Base-by-base conservation (phyloP, 2,113 vertebrate species). In the Anseranas semipalmata region DNA sequence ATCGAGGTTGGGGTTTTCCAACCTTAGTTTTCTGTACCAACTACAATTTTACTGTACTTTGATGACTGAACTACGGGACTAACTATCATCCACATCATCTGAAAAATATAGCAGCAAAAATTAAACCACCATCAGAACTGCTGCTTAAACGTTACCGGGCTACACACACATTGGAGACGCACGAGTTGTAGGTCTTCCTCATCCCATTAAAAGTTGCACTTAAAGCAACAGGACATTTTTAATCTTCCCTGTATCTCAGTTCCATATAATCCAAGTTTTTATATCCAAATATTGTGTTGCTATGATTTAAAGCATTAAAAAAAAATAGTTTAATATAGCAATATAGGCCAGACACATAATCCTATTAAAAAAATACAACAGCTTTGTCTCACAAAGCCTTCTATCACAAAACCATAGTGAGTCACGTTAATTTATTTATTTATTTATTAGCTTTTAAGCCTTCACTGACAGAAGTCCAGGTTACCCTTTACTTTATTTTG, bases 401-500 rank as follows among this genome's bases (percentile, higher is more conserved):
- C 70, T 76, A 85, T 56, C 62, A 65, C 2, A 2, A 90, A 93
- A 85, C 27, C 78, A 82, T 32, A 79, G 70, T 37, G 62, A 79
- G 33, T 16, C 12, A 22, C 70, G 82, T 65, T 89, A 78, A 19
- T 55, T 45, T 12, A 15, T 68, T 66, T 65, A 33, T 81, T 66
- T 33, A 33, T 20, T 32, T 58, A 52, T 53, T 13, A 93, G 88
- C 45, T 92, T 95, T 93, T 92, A 95, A 92, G 92, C 82, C 62
- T 88, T 93, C 37, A 60, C 59, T 92, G 90, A 96, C 13, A 2
- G 45, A 88, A 93, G 82, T 24, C 59, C 76, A 93, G 74, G 32
- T 90, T 93, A 93, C 93, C 91, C 94, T 95, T 92, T 80, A 67
- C 62, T 86, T 79, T 71, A 74, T 80, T 93, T 87, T 95, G 86